Conservation (phyloP, 2,888 invertebrate species). For the Aproaerema taeniolella region DNA sequence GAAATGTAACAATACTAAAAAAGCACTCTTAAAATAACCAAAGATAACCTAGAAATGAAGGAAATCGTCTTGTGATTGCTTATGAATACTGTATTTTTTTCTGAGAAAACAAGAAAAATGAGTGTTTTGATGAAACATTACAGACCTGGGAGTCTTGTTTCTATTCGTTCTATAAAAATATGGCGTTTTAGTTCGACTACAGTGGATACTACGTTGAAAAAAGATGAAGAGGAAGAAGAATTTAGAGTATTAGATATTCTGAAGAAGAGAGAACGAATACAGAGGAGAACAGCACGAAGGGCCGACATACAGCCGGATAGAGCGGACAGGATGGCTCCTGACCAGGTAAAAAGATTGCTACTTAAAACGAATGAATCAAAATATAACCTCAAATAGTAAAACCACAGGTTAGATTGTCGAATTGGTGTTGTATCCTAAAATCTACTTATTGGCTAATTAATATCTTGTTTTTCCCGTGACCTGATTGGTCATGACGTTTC, state of each 20-base stretch:
- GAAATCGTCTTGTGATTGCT: too few species aligned
- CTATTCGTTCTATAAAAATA: constrained; percentile 41
- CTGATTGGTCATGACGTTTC: too few species aligned
- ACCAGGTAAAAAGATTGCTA: constrained; percentile 50
- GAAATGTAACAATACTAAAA: too few species aligned
- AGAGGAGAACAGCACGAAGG: constrained; percentile 36
- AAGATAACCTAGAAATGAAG: constrained; percentile 35
- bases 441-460: too few species aligned
- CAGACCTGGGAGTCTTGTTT: constrained; percentile 35
- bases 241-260: constrained; percentile 73
- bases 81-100: constrained; percentile 14
- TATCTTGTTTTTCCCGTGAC: not conserved
- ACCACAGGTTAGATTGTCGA: too few species aligned
- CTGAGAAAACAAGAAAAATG: constrained; percentile 39
- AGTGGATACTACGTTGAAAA: constrained; percentile 40
- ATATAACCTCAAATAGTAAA: too few species aligned
- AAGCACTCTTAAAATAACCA: too few species aligned
- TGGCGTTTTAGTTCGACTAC: constrained; percentile 60
- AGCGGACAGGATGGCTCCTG: constrained; percentile 56
- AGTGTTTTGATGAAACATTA: constrained; percentile 55
- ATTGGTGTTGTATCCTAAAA: too few species aligned
- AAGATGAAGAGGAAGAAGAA: constrained; percentile 54
- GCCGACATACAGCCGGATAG: constrained; percentile 61
- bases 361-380: too few species aligned
- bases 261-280: constrained; percentile 47